Evolutionary conservation across 2,113 vertebrate species (phyloP), one percentile per base, ranked within the genome.

Genomic region (Nannobrachium achirus): DNA sequence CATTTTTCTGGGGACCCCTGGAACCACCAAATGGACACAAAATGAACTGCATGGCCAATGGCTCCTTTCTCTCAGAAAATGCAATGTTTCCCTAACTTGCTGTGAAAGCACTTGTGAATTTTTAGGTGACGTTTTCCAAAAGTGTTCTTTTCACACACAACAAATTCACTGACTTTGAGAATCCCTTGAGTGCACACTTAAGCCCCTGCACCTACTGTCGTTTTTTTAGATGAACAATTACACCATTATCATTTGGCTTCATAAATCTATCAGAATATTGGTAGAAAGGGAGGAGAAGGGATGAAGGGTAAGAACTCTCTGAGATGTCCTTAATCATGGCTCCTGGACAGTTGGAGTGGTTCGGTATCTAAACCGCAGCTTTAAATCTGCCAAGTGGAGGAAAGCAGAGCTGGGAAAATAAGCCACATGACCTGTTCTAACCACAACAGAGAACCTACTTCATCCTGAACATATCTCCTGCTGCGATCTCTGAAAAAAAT

Each of bases 381-480:
- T 81, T 90, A 89, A 89, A 90, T 89, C 88, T 89, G 82, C 83
- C 83, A 87, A 11, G 14, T 19, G 6, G 66, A 66, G 58, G 33
- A 1, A n/a, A 59, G 66, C 55, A 18, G 48, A 49, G 44, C 62
- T 80, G 67, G 71, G 81, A 70, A 68, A 76, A 82, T 69, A 41
- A 18, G 57, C 45, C 1, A 0, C 0, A 25, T 48, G 59, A 49
- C 66, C 50, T 56, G n/a, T 83, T 67, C 55, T 45, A 76, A 82
- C 68, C 76, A 61, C 66, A 33, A 45, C 50, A 0, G 65, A 84
- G 73, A 74, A 80, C n/a, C 85, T 84, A 77, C 82, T 88, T 86
- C 85, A 67, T 79, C 85, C 67, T 33, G 25, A 3, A 33, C 25
- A 33, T 5, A 33, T 33, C 25, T 33, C 25, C 25, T 33, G 25